A percentile compares a stretch with the other conserved stretches of the same genome.
Conservation (phyloP, 1,140 invertebrate species). For the Listronotus bonariensis region DNA sequence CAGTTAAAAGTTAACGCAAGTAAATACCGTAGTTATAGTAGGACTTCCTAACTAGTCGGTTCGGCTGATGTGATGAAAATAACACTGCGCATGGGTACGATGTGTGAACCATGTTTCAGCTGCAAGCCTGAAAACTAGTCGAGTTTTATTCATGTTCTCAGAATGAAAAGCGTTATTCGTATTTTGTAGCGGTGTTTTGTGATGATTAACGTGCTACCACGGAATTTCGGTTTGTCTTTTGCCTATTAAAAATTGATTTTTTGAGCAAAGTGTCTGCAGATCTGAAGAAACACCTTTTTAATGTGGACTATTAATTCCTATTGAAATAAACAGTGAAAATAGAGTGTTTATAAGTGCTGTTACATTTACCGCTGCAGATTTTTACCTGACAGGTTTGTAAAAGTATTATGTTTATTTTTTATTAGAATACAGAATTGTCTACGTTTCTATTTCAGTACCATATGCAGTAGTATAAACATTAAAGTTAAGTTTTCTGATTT, state of each 20-base stretch:
- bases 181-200: conserved; percentile 7
- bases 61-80: no score
- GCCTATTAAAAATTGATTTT: not conserved
- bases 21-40: no score
- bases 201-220: conserved; percentile 10
- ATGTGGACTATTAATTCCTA: conserved; percentile 1
- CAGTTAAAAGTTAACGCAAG: no score
- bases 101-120: conserved; percentile 3
- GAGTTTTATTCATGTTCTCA: conserved; percentile 20
- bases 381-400: conserved; percentile 24
- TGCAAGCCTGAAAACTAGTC: conserved; percentile 5
- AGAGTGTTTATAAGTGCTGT: conserved; percentile 17
- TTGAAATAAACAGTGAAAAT: conserved; percentile 9
- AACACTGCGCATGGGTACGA: conserved; percentile 4
- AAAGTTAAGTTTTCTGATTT: not conserved
- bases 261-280: not conserved
- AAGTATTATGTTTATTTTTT: conserved; percentile 11
- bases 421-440: conserved; percentile 7
- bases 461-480: not conserved
- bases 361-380: conserved; percentile 15
- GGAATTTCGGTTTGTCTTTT: conserved; percentile 5
- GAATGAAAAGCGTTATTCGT: conserved; percentile 13
- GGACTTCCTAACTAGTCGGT: no score
- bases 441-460: conserved; percentile 8
- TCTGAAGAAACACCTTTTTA: not conserved